Conservation (phyloP, 2,113 vertebrate species). For the Phocoena sinus region DNA sequence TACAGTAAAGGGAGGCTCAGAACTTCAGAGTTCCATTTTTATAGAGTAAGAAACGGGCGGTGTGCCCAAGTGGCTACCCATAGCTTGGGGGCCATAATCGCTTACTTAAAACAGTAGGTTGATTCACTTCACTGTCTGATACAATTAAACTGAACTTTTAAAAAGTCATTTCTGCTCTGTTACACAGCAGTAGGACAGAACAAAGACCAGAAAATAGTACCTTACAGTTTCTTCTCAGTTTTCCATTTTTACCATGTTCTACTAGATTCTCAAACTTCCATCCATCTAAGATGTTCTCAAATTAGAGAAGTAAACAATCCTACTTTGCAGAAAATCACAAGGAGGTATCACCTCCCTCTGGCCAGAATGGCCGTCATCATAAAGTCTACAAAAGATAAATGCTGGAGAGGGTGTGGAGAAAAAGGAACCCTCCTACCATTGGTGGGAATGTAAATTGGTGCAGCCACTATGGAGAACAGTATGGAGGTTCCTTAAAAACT, state of each 20-base stretch:
- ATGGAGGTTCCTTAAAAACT: not conserved
- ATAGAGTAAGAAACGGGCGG: not conserved
- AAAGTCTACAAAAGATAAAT: not conserved
- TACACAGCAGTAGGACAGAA: not conserved
- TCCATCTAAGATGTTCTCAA: not conserved
- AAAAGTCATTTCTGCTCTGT: not conserved
- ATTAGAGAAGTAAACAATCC: not conserved
- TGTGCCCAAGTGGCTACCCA: fast-evolving
- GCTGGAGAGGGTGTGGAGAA: not conserved
- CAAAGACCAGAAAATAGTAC: not conserved
- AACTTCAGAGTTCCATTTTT: too few relatives aligned
- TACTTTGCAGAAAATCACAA: not conserved
- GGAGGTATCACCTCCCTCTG: not conserved
- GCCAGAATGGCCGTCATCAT: not conserved
- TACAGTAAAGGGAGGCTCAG: not conserved
- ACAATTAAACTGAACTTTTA: not conserved
- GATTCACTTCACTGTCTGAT: too few relatives aligned
- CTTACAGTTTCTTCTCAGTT: not conserved
- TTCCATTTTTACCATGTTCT: not conserved
- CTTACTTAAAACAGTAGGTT: fast-evolving
- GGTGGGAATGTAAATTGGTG: not conserved
- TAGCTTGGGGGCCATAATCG: fast-evolving
- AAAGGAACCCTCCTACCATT: not conserved
- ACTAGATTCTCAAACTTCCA: not conserved
- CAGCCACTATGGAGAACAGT: not conserved